These are phyloP conservation scores for Oligia fasciuncula DNA, from an alignment of 2,888 invertebrate genomes.

Conservation along the genomic window DNA sequence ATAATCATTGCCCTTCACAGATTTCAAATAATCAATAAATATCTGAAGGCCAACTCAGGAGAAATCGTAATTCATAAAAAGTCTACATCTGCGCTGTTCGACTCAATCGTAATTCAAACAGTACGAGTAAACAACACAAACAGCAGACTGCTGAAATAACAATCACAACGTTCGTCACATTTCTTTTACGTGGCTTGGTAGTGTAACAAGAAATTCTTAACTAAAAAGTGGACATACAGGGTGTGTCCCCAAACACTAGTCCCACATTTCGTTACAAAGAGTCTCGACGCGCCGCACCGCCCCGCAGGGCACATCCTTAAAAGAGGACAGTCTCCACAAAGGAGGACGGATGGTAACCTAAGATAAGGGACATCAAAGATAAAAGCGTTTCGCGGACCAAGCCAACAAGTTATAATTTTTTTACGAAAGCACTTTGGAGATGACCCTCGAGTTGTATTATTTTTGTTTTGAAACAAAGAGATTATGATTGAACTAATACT, in stretches of 20 bases:
- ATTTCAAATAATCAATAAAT: constrained; percentile 40
- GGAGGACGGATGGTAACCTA: constrained; percentile 39
- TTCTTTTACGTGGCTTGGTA: constrained; percentile 12
- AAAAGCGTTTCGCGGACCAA: constrained; percentile 47
- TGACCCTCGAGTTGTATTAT: constrained; percentile 7
- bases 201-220: constrained; percentile 29
- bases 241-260: constrained; percentile 47
- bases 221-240: constrained; percentile 30
- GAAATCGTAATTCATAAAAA: constrained; percentile 33
- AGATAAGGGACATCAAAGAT: constrained; percentile 52
- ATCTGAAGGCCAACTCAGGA: constrained; percentile 31
- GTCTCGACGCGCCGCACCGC: constrained; percentile 38
- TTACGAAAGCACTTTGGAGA: constrained; percentile 38
- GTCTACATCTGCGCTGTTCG: constrained; percentile 14
- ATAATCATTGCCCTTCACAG: constrained; percentile 19
- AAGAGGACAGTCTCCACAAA: constrained; percentile 49
- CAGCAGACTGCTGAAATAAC: constrained; percentile 7
- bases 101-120: constrained; percentile 11
- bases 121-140: constrained; percentile 21
- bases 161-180: constrained; percentile 14
- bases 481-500: constrained; percentile 31
- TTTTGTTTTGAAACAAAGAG: constrained; percentile 40
- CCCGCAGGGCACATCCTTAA: constrained; percentile 46
- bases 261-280: constrained; percentile 51
- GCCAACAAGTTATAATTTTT: constrained; percentile 21